These are phyloP conservation scores for Progne subis DNA, from an alignment of 2,113 vertebrate species.

Conservation along the genomic window DNA sequence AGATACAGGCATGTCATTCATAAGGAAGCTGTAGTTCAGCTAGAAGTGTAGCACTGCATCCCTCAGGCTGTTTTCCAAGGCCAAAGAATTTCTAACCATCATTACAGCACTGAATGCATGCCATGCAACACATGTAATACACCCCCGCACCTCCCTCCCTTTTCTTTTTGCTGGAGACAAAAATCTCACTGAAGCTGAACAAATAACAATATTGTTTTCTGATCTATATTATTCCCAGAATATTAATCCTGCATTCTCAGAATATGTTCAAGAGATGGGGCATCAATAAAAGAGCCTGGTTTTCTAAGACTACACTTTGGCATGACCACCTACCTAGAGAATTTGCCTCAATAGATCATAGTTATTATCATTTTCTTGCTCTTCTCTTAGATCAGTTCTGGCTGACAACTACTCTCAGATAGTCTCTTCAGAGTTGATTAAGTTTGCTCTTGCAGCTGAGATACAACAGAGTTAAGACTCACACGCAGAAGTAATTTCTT, in stretches of 20 bases:
- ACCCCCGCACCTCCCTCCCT: neutral
- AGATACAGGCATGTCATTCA: slow-evolving; percentile 8
- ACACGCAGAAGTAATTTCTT: neutral
- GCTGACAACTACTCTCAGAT: neutral
- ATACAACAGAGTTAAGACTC: neutral
- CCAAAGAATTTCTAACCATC: slow-evolving; percentile 25
- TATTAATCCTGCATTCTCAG: neutral
- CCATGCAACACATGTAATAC: slow-evolving; percentile 2
- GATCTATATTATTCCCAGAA: neutral
- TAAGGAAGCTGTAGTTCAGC: neutral
- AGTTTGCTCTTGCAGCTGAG: neutral
- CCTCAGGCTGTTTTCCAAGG: slow-evolving; percentile 41
- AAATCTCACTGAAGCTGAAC: neutral
- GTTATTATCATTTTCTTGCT: neutral
- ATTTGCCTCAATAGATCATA: neutral
- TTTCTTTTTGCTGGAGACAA: neutral
- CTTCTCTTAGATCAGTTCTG: neutral
- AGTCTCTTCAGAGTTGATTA: neutral
- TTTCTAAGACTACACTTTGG: neutral
- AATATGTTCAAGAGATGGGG: neutral
- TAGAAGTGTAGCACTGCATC: neutral
- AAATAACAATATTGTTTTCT: neutral
- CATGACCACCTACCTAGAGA: neutral
- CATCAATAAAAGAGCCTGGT: neutral
- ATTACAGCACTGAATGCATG: slow-evolving; percentile 14